These are phyloP conservation scores for Thysanoteuthis rhombus DNA, from an alignment of 2,888 invertebrate species.

Conservation along the genomic window DNA sequence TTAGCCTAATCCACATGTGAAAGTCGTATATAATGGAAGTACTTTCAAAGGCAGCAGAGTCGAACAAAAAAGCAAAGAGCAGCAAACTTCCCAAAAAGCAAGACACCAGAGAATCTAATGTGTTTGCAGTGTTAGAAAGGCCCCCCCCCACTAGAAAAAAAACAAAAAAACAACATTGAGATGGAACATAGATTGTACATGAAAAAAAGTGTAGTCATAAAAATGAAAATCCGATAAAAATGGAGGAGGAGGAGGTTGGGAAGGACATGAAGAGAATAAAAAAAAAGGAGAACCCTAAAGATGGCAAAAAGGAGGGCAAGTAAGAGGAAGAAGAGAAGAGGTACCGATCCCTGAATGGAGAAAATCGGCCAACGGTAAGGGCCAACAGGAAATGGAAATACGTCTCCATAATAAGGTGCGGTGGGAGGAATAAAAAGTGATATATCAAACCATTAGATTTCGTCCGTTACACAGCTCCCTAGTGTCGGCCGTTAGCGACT, in stretches of 20 bases:
- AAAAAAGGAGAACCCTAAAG: background rate
- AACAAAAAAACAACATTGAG: background rate
- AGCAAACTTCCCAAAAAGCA: background rate
- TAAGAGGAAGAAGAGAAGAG: background rate
- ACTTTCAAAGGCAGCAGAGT: too few species aligned
- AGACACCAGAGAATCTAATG: background rate
- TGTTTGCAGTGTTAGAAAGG: background rate
- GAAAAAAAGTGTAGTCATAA: slow-evolving; percentile 12
- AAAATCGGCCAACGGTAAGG: background rate
- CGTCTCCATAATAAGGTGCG: background rate
- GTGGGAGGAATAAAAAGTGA: background rate
- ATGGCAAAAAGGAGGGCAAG: background rate
- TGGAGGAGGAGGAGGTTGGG: background rate
- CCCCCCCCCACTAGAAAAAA: background rate
- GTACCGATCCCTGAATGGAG: background rate
- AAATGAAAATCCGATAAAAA: background rate
- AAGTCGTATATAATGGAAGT: background rate
- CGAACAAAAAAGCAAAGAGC: too few species aligned
- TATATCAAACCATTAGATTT: background rate
- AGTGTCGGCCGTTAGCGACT: background rate
- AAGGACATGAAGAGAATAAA: background rate
- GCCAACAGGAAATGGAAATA: background rate
- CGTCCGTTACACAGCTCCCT: background rate
- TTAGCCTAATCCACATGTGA: background rate
- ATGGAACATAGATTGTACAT: background rate